Evolutionary conservation across 2,113 vertebrate species (phyloP).

Genomic region (Parotia lawesii): DNA sequence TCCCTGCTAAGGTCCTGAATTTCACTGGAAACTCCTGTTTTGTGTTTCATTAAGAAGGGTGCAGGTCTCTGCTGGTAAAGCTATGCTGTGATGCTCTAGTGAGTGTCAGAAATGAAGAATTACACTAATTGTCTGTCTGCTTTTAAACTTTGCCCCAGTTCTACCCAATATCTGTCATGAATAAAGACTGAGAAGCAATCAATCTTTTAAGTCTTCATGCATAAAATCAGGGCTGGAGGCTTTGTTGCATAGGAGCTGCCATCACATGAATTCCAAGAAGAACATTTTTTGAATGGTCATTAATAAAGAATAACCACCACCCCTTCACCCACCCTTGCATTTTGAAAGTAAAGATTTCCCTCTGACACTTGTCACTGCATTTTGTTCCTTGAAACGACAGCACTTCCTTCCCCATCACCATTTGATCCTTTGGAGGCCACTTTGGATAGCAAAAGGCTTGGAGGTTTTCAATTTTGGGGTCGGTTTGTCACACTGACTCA

Average conservation of each 20-base stretch:
- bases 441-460: background rate
- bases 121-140: background rate
- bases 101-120: background rate
- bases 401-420: background rate
- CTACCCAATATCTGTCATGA: background rate
- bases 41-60: background rate
- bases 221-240: background rate
- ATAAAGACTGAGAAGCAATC: background rate
- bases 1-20: background rate
- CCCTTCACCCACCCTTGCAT: background rate
- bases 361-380: background rate
- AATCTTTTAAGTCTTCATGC: background rate
- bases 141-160: background rate
- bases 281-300: background rate
- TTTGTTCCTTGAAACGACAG: background rate
- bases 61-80: background rate
- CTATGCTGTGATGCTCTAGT: background rate
- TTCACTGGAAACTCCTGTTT: background rate
- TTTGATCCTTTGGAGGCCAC: background rate
- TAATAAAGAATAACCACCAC: background rate
- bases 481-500: slow-evolving; percentile 77
- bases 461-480: background rate
- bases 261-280: background rate
- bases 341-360: background rate
- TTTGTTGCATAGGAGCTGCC: background rate